phyloP scores from a whole-genome alignment of 1,140 invertebrate genomes.

The Mizuhopecten yessoensis region DNA sequence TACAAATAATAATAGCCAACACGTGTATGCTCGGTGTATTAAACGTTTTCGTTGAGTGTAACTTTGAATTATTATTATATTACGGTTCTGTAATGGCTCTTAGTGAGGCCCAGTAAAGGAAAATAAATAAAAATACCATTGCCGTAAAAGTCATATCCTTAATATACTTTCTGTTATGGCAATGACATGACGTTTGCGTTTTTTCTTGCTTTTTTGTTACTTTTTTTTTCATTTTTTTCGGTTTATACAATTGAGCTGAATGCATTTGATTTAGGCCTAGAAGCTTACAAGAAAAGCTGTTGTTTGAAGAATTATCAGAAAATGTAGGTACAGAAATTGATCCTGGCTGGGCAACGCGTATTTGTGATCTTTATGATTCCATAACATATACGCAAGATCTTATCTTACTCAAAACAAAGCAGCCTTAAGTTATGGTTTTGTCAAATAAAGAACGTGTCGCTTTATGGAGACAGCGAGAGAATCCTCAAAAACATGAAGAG shows the following conservation, averaged over 20 bases:
- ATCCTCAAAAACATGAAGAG: constrained; percentile 40
- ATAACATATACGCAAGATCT: background rate
- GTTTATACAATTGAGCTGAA: background rate
- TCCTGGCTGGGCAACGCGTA: background rate
- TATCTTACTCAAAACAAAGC: background rate
- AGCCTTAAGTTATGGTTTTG: constrained; percentile 28
- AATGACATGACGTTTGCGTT: background rate
- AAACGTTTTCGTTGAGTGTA: too few relatives aligned
- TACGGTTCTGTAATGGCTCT: too few relatives aligned
- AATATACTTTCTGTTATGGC: background rate
- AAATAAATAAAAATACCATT: too few relatives aligned
- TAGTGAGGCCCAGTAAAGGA: too few relatives aligned
- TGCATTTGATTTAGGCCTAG: background rate
- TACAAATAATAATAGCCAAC: too few relatives aligned
- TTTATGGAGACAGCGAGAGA: constrained; percentile 42
- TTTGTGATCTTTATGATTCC: background rate
- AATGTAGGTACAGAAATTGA: background rate
- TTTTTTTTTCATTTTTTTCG: too few relatives aligned
- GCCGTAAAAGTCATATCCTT: too few relatives aligned
- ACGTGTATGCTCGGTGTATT: too few relatives aligned
- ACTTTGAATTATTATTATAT: too few relatives aligned
- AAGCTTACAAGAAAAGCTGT: background rate
- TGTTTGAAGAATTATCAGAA: background rate
- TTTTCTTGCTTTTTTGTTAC: background rate
- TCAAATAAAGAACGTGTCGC: constrained; percentile 41